phyloP scores from a whole-genome alignment of 2,888 invertebrate species.

The Scaptomyza flava region DNA sequence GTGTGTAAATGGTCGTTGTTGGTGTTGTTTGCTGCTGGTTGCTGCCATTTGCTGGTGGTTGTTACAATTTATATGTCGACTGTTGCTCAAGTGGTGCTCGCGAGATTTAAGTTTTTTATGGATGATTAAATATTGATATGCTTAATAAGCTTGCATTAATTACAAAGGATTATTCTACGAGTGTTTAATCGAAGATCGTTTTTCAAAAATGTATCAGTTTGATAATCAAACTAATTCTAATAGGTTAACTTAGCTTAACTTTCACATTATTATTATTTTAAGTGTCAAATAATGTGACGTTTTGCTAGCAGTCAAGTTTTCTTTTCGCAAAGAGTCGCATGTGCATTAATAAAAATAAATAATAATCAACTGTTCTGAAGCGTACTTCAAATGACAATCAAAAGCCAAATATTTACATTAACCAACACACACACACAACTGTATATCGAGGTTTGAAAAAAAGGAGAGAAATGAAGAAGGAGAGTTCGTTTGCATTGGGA shows the following conservation, averaged over 20 bases:
- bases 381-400: slow-evolving; percentile 75
- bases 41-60: slow-evolving; percentile 52
- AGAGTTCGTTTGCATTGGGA: slow-evolving; percentile 32
- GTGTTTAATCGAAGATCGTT: too few relatives aligned
- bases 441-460: slow-evolving; percentile 1
- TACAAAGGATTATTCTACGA: slow-evolving; percentile 8
- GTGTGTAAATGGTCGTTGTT: slow-evolving; percentile 41
- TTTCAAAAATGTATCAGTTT: too few relatives aligned
- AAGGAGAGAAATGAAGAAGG: too few relatives aligned
- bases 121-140: slow-evolving; percentile 51
- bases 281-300: too few relatives aligned
- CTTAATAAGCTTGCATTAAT: slow-evolving; percentile 51
- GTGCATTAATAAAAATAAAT: slow-evolving; percentile 28
- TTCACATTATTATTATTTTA: too few relatives aligned
- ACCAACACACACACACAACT: slow-evolving; percentile 40
- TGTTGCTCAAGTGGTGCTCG: slow-evolving; percentile 52
- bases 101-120: slow-evolving; percentile 20
- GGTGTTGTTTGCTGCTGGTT: slow-evolving; percentile 3
- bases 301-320: not conserved
- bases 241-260: too few relatives aligned
- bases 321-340: slow-evolving; percentile 17
- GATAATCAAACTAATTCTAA: too few relatives aligned
- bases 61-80: slow-evolving; percentile 54
- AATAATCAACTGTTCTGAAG: slow-evolving; percentile 60
- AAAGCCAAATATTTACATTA: slow-evolving; percentile 73